Percentiles rank a stretch among this genome's conserved stretches.
Evolutionary conservation across 2,888 invertebrate species (phyloP).

Genomic region (Mythimna ferrago): DNA sequence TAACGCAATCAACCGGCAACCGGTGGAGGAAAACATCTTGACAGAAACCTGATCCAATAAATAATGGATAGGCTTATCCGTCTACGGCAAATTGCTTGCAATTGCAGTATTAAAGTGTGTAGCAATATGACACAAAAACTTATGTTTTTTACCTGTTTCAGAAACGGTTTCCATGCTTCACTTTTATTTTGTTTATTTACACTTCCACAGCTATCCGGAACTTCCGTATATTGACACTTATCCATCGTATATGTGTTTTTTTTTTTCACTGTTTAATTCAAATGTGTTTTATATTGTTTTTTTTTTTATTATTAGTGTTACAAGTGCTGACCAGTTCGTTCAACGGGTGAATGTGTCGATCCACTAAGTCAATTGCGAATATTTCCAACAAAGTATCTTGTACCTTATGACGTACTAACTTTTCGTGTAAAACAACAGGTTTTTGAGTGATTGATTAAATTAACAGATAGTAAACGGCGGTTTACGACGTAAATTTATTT

Average conservation of each 20-base stretch:
- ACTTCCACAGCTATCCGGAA: conserved; percentile 17
- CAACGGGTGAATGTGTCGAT: not conserved
- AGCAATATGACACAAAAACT: not conserved
- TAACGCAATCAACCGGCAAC: no score
- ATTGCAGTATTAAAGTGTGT: no score
- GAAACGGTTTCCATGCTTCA: conserved; percentile 41
- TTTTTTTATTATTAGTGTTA: not conserved
- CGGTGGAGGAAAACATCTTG: no score
- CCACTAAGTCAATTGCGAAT: not conserved
- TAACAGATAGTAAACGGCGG: no score
- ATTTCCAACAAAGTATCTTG: not conserved
- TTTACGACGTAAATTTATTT: not conserved
- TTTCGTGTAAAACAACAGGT: conserved; percentile 3
- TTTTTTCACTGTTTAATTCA: not conserved
- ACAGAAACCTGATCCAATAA: no score
- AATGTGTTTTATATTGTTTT: not conserved
- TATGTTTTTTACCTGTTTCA: conserved; percentile 38
- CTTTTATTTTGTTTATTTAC: not conserved
- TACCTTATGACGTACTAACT: not conserved
- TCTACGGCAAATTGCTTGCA: no score
- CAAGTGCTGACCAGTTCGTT: not conserved
- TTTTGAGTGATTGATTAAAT: not conserved
- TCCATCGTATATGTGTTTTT: conserved; percentile 18
- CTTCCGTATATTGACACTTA: conserved; percentile 24
- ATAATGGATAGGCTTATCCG: no score